These are phyloP conservation scores for Noctua janthina DNA, from an alignment of 2,888 invertebrate genomes.

Conservation along the genomic window DNA sequence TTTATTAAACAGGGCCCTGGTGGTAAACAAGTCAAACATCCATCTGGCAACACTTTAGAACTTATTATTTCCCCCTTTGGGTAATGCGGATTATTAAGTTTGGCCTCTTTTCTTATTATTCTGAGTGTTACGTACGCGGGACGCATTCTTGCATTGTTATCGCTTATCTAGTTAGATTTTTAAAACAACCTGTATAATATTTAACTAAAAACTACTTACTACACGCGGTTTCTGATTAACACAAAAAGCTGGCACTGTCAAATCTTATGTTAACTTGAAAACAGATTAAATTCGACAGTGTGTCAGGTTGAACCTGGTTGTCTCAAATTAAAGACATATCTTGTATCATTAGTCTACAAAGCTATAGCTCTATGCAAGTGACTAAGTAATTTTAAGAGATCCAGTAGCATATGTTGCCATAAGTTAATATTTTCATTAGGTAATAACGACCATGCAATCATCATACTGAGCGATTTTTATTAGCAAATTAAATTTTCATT, in stretches of 20 bases:
- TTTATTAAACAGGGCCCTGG: background rate
- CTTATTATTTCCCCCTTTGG: background rate
- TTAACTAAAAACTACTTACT: background rate
- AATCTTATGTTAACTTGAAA: background rate
- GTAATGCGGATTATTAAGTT: background rate
- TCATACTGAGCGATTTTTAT: background rate
- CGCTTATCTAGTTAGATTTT: background rate
- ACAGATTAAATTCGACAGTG: constrained; percentile 3
- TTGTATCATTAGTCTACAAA: background rate
- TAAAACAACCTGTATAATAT: background rate
- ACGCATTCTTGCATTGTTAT: background rate
- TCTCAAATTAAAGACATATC: constrained; percentile 8
- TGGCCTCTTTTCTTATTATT: background rate
- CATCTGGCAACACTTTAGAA: no score
- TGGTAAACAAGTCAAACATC: background rate
- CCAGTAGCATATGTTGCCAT: background rate
- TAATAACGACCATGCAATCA: background rate
- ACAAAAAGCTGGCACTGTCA: background rate
- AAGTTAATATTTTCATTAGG: background rate
- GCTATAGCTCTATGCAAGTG: background rate
- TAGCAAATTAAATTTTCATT: background rate
- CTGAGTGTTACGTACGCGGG: background rate
- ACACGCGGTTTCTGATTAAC: background rate
- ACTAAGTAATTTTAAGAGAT: background rate
- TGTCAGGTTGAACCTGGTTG: background rate